A percentile compares a stretch with the other conserved stretches of the same genome.
Evolutionary conservation across 2,888 invertebrate species (phyloP).

Genomic region (Ceraclea dissimilis): DNA sequence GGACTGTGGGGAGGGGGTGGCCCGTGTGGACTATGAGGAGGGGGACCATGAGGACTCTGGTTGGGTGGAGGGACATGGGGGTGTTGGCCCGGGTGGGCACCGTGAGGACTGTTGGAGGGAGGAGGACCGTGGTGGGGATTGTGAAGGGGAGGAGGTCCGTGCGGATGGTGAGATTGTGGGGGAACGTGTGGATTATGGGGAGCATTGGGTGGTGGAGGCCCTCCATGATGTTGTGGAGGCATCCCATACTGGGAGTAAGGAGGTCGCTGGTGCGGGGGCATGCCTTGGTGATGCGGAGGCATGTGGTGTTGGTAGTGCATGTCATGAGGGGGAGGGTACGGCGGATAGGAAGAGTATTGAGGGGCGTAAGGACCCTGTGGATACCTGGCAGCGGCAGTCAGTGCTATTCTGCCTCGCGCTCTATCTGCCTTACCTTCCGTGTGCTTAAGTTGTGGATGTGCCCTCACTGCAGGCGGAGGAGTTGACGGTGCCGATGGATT

Average conservation of each 20-base stretch:
- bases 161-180: slow-evolving; percentile 15
- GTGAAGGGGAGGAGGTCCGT: slow-evolving; percentile 16
- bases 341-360: slow-evolving; percentile 42
- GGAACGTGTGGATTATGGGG: slow-evolving; percentile 17
- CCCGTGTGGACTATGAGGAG: neutral
- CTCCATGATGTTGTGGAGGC: slow-evolving; percentile 19
- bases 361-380: slow-evolving; percentile 47
- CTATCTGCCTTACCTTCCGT: slow-evolving; percentile 45
- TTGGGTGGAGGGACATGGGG: slow-evolving; percentile 9
- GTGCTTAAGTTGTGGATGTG: slow-evolving; percentile 40
- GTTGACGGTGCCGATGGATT: slow-evolving; percentile 12
- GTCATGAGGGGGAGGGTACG: slow-evolving; percentile 36
- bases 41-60: slow-evolving; percentile 8
- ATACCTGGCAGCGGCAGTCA: slow-evolving; percentile 33
- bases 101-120: slow-evolving; percentile 4
- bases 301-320: slow-evolving; percentile 25
- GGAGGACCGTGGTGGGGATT: slow-evolving; percentile 5
- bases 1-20: neutral
- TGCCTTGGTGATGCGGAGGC: slow-evolving; percentile 28
- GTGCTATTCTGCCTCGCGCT: slow-evolving; percentile 30
- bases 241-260: slow-evolving; percentile 6
- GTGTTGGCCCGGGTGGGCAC: neutral
- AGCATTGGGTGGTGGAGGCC: slow-evolving; percentile 1
- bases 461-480: slow-evolving; percentile 33
- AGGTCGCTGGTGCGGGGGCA: slow-evolving; percentile 32